Evolutionary conservation across 2,888 invertebrate species (phyloP).

Genomic region (Amblyteles armatorius): DNA sequence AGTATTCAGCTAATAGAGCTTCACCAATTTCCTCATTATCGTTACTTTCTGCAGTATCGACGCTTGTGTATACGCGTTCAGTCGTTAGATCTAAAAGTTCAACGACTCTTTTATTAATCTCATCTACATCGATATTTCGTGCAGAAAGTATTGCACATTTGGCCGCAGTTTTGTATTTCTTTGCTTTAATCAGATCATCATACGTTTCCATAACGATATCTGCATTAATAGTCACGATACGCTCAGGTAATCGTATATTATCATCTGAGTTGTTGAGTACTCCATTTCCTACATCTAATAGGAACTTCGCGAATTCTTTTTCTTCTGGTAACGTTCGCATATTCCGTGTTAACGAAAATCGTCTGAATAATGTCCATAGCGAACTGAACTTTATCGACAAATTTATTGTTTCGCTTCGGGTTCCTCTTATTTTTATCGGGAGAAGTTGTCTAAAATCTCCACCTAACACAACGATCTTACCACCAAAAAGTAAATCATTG

Average conservation of each 20-base stretch:
- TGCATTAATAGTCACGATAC: too few species aligned
- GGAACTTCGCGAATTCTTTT: too few species aligned
- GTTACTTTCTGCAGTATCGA: conserved; percentile 62
- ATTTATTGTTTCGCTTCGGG: background rate
- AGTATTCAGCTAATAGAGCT: conserved; percentile 63
- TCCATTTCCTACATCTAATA: too few species aligned
- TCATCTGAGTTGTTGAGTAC: too few species aligned
- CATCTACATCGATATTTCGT: conserved; percentile 63
- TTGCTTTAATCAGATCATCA: conserved; percentile 28
- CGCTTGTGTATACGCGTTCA: conserved; percentile 61
- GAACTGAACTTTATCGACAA: too few species aligned
- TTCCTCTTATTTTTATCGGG: too few species aligned
- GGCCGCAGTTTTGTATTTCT: conserved; percentile 51
- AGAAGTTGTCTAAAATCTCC: too few species aligned
- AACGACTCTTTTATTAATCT: conserved; percentile 57
- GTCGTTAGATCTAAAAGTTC: conserved; percentile 51
- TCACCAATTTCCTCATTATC: conserved; percentile 52
- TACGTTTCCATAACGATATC: too few species aligned
- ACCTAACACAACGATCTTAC: conserved; percentile 10
- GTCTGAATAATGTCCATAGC: too few species aligned
- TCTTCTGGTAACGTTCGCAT: too few species aligned
- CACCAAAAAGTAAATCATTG: conserved; percentile 35
- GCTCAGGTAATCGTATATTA: too few species aligned
- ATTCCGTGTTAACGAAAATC: too few species aligned
- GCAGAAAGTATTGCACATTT: conserved; percentile 62